These are phyloP conservation scores for Vanessa atalanta DNA, from an alignment of 1,140 invertebrate genomes.

Conservation along the genomic window DNA sequence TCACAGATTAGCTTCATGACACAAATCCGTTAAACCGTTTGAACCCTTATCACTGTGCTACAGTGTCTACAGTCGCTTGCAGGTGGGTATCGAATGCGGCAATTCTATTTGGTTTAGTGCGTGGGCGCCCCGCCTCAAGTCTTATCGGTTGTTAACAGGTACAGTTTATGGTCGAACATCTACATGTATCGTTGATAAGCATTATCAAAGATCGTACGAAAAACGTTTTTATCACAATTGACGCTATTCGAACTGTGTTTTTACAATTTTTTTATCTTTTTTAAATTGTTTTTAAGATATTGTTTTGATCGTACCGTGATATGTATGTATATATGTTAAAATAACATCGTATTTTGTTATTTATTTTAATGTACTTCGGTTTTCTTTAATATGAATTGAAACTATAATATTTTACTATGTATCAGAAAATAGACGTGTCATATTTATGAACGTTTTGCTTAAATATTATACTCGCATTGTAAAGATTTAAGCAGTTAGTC, in stretches of 20 bases:
- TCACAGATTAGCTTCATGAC: conserved; percentile 5
- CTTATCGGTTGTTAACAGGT: conserved; percentile 39
- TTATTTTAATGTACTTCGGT: no score
- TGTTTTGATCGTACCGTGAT: no score
- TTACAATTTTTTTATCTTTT: not conserved
- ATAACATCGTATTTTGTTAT: no score
- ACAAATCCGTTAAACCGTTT: not conserved
- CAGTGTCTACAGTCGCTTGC: not conserved
- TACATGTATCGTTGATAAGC: conserved; percentile 4
- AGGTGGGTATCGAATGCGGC: not conserved
- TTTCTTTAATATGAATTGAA: no score
- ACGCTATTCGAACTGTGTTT: not conserved
- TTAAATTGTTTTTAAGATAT: not conserved
- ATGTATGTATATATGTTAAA: no score
- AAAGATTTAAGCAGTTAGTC: conserved; percentile 3
- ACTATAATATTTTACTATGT: no score
- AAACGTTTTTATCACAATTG: not conserved
- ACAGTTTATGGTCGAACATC: conserved; percentile 10
- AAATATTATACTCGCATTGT: not conserved
- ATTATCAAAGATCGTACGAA: conserved; percentile 4
- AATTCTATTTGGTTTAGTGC: conserved; percentile 20
- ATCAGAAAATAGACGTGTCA: not conserved
- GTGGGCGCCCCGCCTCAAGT: conserved; percentile 25
- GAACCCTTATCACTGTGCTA: not conserved
- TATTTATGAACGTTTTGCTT: not conserved